Percentiles rank a stretch among this genome's conserved stretches.
Evolutionary conservation across 2,888 invertebrate genomes (phyloP).

Genomic region (Cepaea hortensis): DNA sequence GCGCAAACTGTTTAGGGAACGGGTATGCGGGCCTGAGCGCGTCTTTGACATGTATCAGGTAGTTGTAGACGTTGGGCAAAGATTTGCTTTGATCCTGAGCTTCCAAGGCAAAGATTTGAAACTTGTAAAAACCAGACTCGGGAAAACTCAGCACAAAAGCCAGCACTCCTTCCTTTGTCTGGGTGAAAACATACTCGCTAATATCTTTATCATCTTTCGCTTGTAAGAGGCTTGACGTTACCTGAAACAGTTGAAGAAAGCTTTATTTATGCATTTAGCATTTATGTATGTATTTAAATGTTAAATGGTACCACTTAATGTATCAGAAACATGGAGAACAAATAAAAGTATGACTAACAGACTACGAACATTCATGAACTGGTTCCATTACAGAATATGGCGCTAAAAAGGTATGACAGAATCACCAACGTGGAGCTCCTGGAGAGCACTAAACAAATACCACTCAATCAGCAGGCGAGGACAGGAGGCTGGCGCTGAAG

Average conservation of each 20-base stretch:
- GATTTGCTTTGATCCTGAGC: conserved; percentile 67
- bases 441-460: no score
- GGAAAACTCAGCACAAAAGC: conserved; percentile 59
- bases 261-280: background rate
- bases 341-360: no score
- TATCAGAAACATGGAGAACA: no score
- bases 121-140: conserved; percentile 69
- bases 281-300: no score
- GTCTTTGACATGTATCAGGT: conserved; percentile 64
- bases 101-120: conserved; percentile 70
- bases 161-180: conserved; percentile 60
- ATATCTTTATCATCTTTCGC: conserved; percentile 58
- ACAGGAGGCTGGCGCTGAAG: no score
- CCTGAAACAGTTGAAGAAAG: conserved; percentile 49
- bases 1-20: conserved; percentile 73
- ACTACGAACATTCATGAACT: no score
- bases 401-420: no score
- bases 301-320: no score
- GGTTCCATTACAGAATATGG: no score
- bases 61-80: conserved; percentile 72
- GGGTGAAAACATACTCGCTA: conserved; percentile 68
- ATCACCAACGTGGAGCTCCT: no score
- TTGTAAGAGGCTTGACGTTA: conserved; percentile 65
- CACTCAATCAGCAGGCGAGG: no score
- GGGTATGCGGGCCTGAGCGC: conserved; percentile 59